phyloP scores from a whole-genome alignment of 2,797 vertebrate genomes.

The Novumbra hubbsi region DNA sequence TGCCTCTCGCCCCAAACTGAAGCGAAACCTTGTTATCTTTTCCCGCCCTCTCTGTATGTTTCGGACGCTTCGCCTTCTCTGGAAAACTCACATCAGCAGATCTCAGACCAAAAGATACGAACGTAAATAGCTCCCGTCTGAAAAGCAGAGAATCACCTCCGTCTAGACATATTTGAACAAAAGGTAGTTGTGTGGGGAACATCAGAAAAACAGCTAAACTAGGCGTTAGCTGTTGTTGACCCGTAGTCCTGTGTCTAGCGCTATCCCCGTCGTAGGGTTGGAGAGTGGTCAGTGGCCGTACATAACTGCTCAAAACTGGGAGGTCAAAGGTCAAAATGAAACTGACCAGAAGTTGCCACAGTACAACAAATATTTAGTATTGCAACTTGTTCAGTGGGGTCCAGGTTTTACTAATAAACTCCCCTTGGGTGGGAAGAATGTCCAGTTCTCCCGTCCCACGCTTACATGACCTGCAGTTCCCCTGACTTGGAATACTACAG shows the following conservation, averaged over 20 bases:
- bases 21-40: constrained; percentile 2
- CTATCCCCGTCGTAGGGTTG: too few species aligned
- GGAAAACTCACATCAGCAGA: constrained; percentile 24
- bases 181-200: constrained; percentile 3
- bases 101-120: constrained; percentile 5
- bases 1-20: neutral
- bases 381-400: too few species aligned
- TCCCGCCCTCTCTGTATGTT: neutral
- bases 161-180: constrained; percentile 26
- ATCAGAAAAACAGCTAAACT: too few species aligned
- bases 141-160: constrained; percentile 39
- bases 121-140: neutral
- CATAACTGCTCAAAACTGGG: neutral
- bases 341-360: constrained; percentile 3
- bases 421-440: too few species aligned
- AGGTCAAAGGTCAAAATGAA: constrained; percentile 49
- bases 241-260: neutral
- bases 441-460: too few species aligned
- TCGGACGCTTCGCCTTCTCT: neutral
- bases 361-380: too few species aligned
- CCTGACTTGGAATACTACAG: too few species aligned
- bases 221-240: too few species aligned
- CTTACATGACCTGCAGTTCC: too few species aligned
- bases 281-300: neutral
- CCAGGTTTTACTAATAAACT: too few species aligned